Base-by-base conservation (phyloP, 2,888 invertebrate species). In the Abrostola triplasia region DNA sequence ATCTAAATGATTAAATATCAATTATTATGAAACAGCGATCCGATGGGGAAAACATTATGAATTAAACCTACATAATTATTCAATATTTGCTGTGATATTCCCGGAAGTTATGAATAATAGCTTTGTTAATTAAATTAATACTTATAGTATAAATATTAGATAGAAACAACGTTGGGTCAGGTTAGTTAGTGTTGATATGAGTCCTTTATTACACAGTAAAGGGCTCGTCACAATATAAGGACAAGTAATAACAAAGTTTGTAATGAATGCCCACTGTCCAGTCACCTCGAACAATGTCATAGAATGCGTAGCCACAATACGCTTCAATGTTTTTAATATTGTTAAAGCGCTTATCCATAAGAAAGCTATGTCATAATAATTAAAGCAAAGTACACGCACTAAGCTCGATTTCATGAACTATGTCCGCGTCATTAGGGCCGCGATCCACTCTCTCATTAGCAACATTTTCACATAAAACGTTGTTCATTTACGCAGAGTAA, bases 401-500 rank as follows among this genome's bases (percentile, higher is more conserved):
- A 79, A 80, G 86, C 85, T 86, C 85, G 84, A 86, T 86, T 86
- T 86, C 86, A 86, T 86, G 80, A 86, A 83, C 88, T 91, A 91
- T 90, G 91, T 89, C 88, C 85, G 86, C 87, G 83, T 90, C 88
- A 90, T 91, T 90, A 92, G 83, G 87, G 82, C 86, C 80, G 86
- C 89, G 88, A 84, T 85, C 90, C 88, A 81, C 84, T 84, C 84
- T 69, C 87, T 90, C 90, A 92, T 92, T 92, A 92, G 88, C 91
- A 88, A 91, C 90, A 89, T 90, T 90, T 89, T 91, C 92, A 91
- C 90, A 91, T 91, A 91, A 90, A 90, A 88, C 87, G 87, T 82
- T 85, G 89, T 88, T 87, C 88, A 86, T 87, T 89, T 90, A 89
- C 87, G 86, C 86, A 79, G 84, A 82, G 87, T 82, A 87, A 86